Evolutionary conservation across 1,140 invertebrate genomes (phyloP), one percentile per base, ranked within the genome.

Genomic region (Acarapis woodi): DNA sequence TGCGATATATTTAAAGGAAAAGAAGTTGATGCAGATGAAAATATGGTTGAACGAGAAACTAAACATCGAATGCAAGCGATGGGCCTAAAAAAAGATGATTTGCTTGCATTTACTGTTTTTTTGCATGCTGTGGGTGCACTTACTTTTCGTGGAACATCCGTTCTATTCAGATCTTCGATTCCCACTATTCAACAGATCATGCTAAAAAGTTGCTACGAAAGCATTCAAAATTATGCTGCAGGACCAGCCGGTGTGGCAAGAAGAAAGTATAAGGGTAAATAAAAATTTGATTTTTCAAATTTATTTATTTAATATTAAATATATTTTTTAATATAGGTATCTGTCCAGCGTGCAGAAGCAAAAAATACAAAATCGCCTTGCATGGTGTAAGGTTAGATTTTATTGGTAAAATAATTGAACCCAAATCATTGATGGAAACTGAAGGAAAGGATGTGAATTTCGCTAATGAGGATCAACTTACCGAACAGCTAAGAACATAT

Each of bases 361-460:
- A 32, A 20, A 3, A 18, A 23, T 41, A 41, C 22, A 29, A 28
- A 3, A 16, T 41, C 2, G 40, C 38, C 2, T 9, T 18, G n/a
- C 36, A 41, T 32, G 9, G 16, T 23, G 40, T 41, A 9, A 41
- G 14, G 24, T 25, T 41, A 12, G 18, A 40, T 18, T 3, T n/a
- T 14, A 14, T 42, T 21, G 37, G 20, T 19, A 10, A 22, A 10
- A 10, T 39, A 33, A 28, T 16, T 12, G 3, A 24, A 18, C 2
- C 15, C 16, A 3, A 21, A 19, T 21, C 37, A 29, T 20, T 39
- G 10, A 12, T n/a, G 32, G 14, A n/a, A 39, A 39, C 12, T 34
- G n/a, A n/a, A 25, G 14, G 38, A 18, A 26, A 38, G 18, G 33
- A 38, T 20, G 2, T 2, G 23, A 24, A 21, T 14, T 3, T 25